Evolutionary conservation across 2,113 vertebrate genomes (phyloP).

Genomic region (Xiphophorus hellerii): DNA sequence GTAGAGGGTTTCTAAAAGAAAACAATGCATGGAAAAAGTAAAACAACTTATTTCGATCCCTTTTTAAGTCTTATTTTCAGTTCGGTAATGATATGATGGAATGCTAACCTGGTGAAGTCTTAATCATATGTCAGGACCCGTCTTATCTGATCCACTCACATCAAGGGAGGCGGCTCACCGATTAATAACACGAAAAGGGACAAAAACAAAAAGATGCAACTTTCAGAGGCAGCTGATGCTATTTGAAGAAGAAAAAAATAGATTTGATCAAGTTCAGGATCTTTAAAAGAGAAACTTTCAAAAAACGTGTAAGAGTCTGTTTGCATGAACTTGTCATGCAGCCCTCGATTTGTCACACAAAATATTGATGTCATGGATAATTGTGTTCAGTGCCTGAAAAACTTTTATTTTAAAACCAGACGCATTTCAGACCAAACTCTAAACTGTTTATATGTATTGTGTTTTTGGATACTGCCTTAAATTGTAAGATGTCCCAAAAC

Average conservation of each 20-base stretch:
- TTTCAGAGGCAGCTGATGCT: neutral
- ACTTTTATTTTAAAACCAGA: slow-evolving; percentile 4
- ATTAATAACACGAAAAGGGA: neutral
- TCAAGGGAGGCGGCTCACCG: too few species aligned
- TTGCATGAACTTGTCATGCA: slow-evolving; percentile 64
- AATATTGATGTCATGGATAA: slow-evolving; percentile 9
- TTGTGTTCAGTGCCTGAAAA: slow-evolving; percentile 23
- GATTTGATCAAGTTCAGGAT: neutral
- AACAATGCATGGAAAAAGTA: slow-evolving; percentile 3
- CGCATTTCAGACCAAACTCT: slow-evolving; percentile 19
- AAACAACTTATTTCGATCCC: neutral
- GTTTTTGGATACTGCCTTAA: slow-evolving; percentile 23
- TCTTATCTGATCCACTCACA: too few species aligned
- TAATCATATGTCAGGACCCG: too few species aligned
- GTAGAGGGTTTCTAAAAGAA: neutral
- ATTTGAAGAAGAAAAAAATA: neutral
- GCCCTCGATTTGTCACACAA: slow-evolving; percentile 30
- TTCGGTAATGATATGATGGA: neutral
- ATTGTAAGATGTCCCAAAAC: neutral
- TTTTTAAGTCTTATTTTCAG: neutral
- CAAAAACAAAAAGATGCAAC: neutral
- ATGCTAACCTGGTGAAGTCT: neutral
- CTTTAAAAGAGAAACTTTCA: neutral
- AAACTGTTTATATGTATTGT: slow-evolving; percentile 13
- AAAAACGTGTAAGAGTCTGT: slow-evolving; percentile 29